phyloP scores from a whole-genome alignment of 2,113 vertebrate species.

The Aleadryas rufinucha region DNA sequence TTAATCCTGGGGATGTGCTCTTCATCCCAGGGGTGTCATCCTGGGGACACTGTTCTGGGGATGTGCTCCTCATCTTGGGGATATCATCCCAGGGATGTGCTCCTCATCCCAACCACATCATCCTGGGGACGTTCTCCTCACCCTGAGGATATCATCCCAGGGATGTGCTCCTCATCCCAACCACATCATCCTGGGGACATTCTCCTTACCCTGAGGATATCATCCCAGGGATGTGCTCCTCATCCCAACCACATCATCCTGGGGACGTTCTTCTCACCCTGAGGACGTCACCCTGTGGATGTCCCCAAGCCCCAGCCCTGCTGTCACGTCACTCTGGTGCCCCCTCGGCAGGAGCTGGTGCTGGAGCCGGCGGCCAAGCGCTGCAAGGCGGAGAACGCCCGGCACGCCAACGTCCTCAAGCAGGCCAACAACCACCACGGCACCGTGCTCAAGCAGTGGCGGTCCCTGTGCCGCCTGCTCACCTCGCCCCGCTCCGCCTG shows the following conservation, averaged over 20 bases:
- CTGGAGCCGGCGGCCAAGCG: conserved; percentile 81
- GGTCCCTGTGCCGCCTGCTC: conserved; percentile 80
- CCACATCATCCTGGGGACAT: accelerated
- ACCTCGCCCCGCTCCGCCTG: conserved; percentile 86
- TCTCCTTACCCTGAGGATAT: accelerated
- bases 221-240: background rate
- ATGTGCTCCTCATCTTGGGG: background rate
- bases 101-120: background rate
- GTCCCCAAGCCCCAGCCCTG: background rate
- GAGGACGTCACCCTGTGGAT: accelerated
- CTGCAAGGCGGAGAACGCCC: conserved; percentile 76
- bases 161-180: accelerated
- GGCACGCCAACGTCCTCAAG: conserved; percentile 79
- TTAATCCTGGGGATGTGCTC: background rate
- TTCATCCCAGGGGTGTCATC: too few species aligned
- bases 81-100: too few species aligned
- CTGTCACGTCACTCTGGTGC: background rate
- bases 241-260: background rate
- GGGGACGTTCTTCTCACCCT: accelerated
- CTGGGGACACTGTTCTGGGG: too few species aligned
- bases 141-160: accelerated
- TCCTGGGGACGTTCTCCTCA: background rate
- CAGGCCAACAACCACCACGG: conserved; percentile 82
- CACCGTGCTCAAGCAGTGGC: conserved; percentile 87
- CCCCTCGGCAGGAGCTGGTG: conserved; percentile 77